Evolutionary conservation across 2,113 vertebrate species (phyloP), one percentile per base, ranked within the genome.

Genomic region (Mesoclemmys tuberculata): DNA sequence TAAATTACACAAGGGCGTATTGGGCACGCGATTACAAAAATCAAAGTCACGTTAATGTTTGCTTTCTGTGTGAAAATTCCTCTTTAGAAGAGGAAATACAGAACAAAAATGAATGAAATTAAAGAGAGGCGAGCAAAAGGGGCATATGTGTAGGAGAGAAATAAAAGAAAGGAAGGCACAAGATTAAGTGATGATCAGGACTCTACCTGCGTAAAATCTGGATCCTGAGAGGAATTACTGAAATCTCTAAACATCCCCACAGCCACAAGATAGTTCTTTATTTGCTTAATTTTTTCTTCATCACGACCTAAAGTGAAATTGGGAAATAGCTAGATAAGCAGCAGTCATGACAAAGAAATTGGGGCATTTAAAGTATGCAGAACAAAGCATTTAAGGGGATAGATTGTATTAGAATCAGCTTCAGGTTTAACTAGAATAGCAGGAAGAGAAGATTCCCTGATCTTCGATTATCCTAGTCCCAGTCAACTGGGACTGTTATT

Each of bases 231-330:
- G 2, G 97, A 82, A 16, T 99, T 94, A 26, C 77, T 98, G 98
- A 99, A 99, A 96, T 99, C 98, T 96, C 99, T 98, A 87, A 99
- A 99, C 99, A 99, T 99, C 92, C 97, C 98, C 81, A 99, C 99
- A 74, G 98, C 98, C 95, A 99, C 98, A 84, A 99, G 98, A 92
- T 99, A 99, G 64, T 87, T 98, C 52, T 97, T 97, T 49, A 99
- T 98, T 95, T 96, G 95, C 12, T 90, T 96, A 84, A 99, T 82
- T 88, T 98, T 99, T 38, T 99, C 98, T 83, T 98, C 95, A n/a
- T 99, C 98, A 75, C 99, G 98, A 29, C 99, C 99, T 99, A 96
- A 84, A 89, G 78, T 19, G 6, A 94, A 82, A 94, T 86, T 2
- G 95, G 92, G 78, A 89, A 49, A 86, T 0, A 93, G 55, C 8